A percentile compares a stretch with the other conserved stretches of the same genome.
These are phyloP conservation scores for Pagrus major DNA, from an alignment of 2,113 vertebrate genomes.

Conservation along the genomic window DNA sequence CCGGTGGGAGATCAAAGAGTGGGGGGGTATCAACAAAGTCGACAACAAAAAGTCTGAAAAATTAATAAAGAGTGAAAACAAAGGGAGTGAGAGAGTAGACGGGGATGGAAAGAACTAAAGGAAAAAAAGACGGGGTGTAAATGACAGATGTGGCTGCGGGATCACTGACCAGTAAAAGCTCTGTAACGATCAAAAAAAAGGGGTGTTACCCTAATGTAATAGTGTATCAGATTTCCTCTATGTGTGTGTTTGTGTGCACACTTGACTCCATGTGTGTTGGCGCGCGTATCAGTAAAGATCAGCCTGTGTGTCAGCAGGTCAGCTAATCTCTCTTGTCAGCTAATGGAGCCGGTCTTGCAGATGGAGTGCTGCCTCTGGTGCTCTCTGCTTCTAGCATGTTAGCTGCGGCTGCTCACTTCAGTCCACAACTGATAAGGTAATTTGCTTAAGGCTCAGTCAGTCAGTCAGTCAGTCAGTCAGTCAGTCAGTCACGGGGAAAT, in stretches of 20 bases:
- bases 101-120: not conserved
- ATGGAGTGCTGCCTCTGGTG: conserved; percentile 62
- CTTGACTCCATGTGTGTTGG: conserved; percentile 27
- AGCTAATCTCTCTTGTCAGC: conserved; percentile 77
- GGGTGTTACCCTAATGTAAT: conserved; percentile 54
- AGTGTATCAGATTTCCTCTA: conserved; percentile 65
- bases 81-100: not conserved
- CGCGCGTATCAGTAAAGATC: conserved; percentile 68
- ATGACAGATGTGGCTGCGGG: conserved; percentile 28
- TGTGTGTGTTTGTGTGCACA: conserved; percentile 27
- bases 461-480: conserved; percentile 35
- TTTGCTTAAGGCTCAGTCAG: conserved; percentile 48
- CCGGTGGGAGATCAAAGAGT: conserved; percentile 62
- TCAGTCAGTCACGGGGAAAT: conserved; percentile 32
- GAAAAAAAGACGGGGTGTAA: not conserved
- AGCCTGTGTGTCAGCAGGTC: conserved; percentile 75
- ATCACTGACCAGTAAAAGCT: conserved; percentile 56
- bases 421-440: conserved; percentile 59
- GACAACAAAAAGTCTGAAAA: conserved; percentile 67
- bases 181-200: conserved; percentile 51
- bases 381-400: conserved; percentile 47
- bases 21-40: conserved; percentile 44
- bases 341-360: conserved; percentile 72
- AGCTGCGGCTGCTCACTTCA: conserved; percentile 57
- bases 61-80: conserved; percentile 57